Base-by-base conservation (phyloP, 2,113 vertebrate genomes). In the Clarias magur region DNA sequence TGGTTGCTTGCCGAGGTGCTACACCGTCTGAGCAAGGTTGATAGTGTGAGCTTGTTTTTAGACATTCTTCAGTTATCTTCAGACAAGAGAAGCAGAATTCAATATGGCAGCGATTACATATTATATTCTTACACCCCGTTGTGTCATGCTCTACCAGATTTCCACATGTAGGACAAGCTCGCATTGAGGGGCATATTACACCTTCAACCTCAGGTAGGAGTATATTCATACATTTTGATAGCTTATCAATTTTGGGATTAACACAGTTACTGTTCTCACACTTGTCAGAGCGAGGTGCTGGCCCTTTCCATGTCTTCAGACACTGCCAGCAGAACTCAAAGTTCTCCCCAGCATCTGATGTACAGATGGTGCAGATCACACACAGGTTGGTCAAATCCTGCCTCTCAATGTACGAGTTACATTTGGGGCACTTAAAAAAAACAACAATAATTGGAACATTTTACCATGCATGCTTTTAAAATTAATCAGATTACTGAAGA, bases 1-100 rank as follows among this genome's bases (percentile, higher is more conserved):
- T 93, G 4, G 91, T 87, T 0, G 92, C 94, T 85, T 96, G 95
- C 60, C 93, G 91, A 27, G 93, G 93, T 12, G 94, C 94, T 0
- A 95, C 92, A 3, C 92, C 93, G 12, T 54, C 90, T 0, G 80
- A 88, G 87, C 95, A 96, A 57, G 80, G n/a, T 3, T 65, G n/a
- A 89, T 15, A 96, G 88, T 94, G n/a, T 1, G 88, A 63, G 62
- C 90, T 78, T 78, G 75, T 78, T 27, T 78, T 4, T 27, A 56
- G 67, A 86, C 95, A 96, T 15, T 42, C 72, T 0, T 82, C 11
- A 0, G 91, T 95, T 0, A 92, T 88, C 86, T 95, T 94, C 88
- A 96, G 91, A 25, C 95, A 96, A 83, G 93, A 90, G 15, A 96
- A 96, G 91, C 95, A 95, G 90, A 95, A 96, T 93, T 95, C 94